Base-by-base conservation (phyloP, 2,797 vertebrate genomes). In the Pangasius sanitwongsei region DNA sequence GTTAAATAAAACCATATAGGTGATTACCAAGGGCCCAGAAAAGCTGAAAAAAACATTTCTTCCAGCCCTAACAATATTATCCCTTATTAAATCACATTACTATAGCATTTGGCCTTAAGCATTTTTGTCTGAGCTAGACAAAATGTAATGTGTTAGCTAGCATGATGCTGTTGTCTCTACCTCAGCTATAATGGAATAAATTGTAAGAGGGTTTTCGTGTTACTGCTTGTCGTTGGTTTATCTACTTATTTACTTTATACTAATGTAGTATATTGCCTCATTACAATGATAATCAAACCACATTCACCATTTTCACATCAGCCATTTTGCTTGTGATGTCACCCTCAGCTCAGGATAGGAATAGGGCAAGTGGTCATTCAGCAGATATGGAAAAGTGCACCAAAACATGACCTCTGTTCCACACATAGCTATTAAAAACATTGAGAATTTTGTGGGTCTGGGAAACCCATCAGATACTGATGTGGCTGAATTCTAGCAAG, bases 41-140 rank as follows among this genome's bases (percentile, higher is more conserved):
- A 59, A 59, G 31, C 55, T 34, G 3, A 37, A 57, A 55, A 55
- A 80, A 11, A 25, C 6, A 55, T 34, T 81, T 81, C n/a, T 81
- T 59, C 78, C 53, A 57, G 53, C 31, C 31, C n/a, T 59, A 81
- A 81, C 18, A 59, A 81, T 59, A 37, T 81, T 81, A 67, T 37
- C 78, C 18, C 31, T 81, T 37, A 63, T 81, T 44, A 57, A 55
- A 23, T 70, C 65, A 18, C 55, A 81, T 81, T 81, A 59, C 20
- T 20, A 59, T 20, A 81, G 78, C 78, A 57, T 57, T 81, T 34
- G 31, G 53, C 78, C 53, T 23, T 5, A 34, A 78, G 75, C 75
- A 16, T 55, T 31, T 55, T 50, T 15, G 1, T 7, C 16, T 72
- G 25, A n/a, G 12, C 77, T 34, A 57, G 18, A 80, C 53, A 34